Evolutionary conservation across 2,888 invertebrate species (phyloP), one percentile per base, ranked within the genome.

Genomic region (Omphaloscelis lunosa): DNA sequence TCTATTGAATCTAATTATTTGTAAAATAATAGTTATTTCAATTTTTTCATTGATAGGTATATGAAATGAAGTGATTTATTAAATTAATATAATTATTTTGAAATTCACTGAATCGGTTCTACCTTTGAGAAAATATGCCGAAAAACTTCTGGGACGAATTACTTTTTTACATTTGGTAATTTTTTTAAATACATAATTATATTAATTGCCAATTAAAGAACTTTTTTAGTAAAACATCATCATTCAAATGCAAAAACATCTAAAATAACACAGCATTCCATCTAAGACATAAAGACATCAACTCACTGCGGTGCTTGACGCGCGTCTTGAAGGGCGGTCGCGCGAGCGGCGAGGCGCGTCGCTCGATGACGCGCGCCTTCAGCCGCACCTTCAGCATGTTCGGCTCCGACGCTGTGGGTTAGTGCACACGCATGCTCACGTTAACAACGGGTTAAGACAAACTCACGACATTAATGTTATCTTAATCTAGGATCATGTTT

Each of bases 331-430:
- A 98, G 97, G 93, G 99, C 88, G 99, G 98, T 90, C 98, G 97
- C 90, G 98, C 98, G 95, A 99, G 98, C 90, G 99, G 99, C 94
- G 99, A 99, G 94, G 99, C 98, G 95, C 99, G 98, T 89, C 99
- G 98, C 96, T 99, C 99, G 97, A 99, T 98, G 94, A 99, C 99
- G 95, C 99, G 98, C 97, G 99, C 98, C 97, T 99, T 99, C 94
- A 99, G 97, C 89, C 98, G 98, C 97, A 99, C 98, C 97, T 99
- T 99, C 97, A 99, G 97, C 97, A 99, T 98, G 97, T 99, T 99
- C 91, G 99, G 99, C 98, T 99, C 99, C 97, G 99, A 99, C 94
- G 99, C 99, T 99, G 97, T 88, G 86, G 89, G 95, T 96, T 93
- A 93, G 95, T 93, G 89, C 94, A 93, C 94, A 86, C 92, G 78